A percentile compares a stretch with the other conserved stretches of the same genome.
phyloP scores from a whole-genome alignment of 1,140 invertebrate species.

The Ceratina calcarata region DNA sequence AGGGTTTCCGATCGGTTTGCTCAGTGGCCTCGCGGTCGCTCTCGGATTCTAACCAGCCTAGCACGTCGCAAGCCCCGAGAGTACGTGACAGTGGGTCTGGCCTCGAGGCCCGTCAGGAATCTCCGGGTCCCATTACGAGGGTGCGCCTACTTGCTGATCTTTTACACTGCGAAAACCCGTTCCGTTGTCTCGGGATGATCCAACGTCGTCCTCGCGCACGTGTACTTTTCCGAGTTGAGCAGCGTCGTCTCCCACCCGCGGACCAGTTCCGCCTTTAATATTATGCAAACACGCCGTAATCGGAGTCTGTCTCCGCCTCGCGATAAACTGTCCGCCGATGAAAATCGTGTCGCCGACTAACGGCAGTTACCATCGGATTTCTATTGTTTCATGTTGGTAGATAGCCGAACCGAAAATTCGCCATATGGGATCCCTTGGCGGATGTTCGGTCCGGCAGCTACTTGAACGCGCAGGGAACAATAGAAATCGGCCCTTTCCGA shows the following conservation, averaged over 20 bases:
- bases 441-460: too few species aligned
- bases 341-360: neutral
- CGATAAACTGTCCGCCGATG: slow-evolving; percentile 36
- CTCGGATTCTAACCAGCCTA: slow-evolving; percentile 55
- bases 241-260: slow-evolving; percentile 16
- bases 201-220: neutral
- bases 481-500: too few species aligned
- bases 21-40: slow-evolving; percentile 39
- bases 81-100: slow-evolving; percentile 60
- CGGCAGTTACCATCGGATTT: neutral
- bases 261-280: slow-evolving; percentile 24
- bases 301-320: slow-evolving; percentile 31
- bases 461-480: too few species aligned
- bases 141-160: slow-evolving; percentile 66
- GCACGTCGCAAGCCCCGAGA: slow-evolving; percentile 51
- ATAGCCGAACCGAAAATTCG: too few species aligned
- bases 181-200: slow-evolving; percentile 48
- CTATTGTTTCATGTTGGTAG: too few species aligned
- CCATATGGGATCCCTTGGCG: too few species aligned
- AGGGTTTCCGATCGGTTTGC: slow-evolving; percentile 25
- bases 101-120: slow-evolving; percentile 64
- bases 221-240: slow-evolving; percentile 35
- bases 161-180: slow-evolving; percentile 64
- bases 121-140: slow-evolving; percentile 62
- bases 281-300: slow-evolving; percentile 42